Conservation (phyloP, 2,888 invertebrate species). For the Nemotelus nigrinus region DNA sequence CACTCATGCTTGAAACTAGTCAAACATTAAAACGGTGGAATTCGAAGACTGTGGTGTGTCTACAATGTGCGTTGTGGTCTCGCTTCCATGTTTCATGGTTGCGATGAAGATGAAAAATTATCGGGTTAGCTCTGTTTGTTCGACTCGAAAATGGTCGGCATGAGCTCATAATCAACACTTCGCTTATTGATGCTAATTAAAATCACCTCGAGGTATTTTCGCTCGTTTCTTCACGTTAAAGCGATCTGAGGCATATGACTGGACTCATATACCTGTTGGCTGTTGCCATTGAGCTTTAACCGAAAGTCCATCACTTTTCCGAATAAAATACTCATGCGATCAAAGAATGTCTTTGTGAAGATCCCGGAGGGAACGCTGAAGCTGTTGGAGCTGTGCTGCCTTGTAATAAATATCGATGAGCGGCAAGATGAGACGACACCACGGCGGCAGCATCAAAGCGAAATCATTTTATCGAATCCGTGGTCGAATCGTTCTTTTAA, state of each 20-base stretch:
- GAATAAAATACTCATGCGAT: neutral
- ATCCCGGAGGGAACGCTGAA: too few relatives aligned
- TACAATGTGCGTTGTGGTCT: constrained; percentile 17
- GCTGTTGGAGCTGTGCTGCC: constrained; percentile 26
- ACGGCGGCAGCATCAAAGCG: constrained; percentile 47
- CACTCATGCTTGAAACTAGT: constrained; percentile 48
- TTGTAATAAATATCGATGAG: constrained; percentile 51
- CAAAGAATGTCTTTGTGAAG: too few relatives aligned
- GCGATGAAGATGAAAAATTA: constrained; percentile 12
- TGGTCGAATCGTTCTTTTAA: constrained; percentile 19
- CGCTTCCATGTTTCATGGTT: neutral
- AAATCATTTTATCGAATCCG: constrained; percentile 14
- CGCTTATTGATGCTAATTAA: constrained; percentile 51
- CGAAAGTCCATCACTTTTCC: neutral
- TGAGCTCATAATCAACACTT: constrained; percentile 51
- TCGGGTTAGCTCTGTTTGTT: constrained; percentile 20
- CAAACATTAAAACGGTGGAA: constrained; percentile 47
- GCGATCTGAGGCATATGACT: constrained; percentile 13
- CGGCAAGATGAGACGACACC: constrained; percentile 45
- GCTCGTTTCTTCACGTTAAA: neutral
- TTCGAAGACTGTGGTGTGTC: constrained; percentile 44
- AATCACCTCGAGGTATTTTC: constrained; percentile 50
- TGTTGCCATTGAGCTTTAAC: constrained; percentile 35
- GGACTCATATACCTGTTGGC: constrained; percentile 5
- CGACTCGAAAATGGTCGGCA: constrained; percentile 44